phyloP scores from a whole-genome alignment of 2,113 vertebrate genomes.

The Manacus vitellinus region DNA sequence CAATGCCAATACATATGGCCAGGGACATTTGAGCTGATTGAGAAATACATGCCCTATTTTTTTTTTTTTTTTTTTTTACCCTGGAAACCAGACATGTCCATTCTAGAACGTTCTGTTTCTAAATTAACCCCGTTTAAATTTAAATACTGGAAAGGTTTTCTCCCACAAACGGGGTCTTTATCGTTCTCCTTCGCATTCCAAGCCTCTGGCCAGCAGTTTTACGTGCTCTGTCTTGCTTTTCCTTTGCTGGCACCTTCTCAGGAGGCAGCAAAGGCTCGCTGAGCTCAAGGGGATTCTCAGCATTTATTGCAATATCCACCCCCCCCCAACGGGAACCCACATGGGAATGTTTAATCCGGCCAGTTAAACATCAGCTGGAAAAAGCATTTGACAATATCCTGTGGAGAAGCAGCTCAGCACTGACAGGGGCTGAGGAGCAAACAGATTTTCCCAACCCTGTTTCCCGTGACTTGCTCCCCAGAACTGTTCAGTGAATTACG shows the following conservation, averaged over 20 bases:
- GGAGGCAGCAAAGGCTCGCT: not conserved
- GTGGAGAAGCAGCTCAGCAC: slow-evolving; percentile 27
- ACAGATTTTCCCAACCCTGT: not conserved
- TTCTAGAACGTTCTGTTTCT: slow-evolving; percentile 48
- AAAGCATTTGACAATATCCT: slow-evolving; percentile 26
- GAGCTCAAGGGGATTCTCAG: not conserved
- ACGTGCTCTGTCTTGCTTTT: not conserved
- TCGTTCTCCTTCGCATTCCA: not conserved
- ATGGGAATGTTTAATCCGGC: slow-evolving; percentile 41
- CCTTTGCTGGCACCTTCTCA: not conserved
- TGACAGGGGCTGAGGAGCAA: slow-evolving; percentile 27
- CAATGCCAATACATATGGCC: slow-evolving; percentile 63
- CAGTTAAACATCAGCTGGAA: slow-evolving; percentile 47
- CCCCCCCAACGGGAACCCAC: not conserved
- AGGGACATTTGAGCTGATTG: slow-evolving; percentile 63
- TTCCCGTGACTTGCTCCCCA: not conserved
- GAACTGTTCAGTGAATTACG: not conserved
- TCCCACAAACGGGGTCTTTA: not conserved
- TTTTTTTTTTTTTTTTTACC: rapidly evolving
- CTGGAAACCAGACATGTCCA: slow-evolving; percentile 3
- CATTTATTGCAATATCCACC: not conserved
- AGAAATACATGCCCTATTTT: not conserved
- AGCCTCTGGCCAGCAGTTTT: not conserved
- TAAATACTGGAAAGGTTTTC: not conserved
- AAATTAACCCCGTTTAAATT: not conserved